Conservation (phyloP, 2,888 invertebrate species). For the Drosophila histrio region DNA sequence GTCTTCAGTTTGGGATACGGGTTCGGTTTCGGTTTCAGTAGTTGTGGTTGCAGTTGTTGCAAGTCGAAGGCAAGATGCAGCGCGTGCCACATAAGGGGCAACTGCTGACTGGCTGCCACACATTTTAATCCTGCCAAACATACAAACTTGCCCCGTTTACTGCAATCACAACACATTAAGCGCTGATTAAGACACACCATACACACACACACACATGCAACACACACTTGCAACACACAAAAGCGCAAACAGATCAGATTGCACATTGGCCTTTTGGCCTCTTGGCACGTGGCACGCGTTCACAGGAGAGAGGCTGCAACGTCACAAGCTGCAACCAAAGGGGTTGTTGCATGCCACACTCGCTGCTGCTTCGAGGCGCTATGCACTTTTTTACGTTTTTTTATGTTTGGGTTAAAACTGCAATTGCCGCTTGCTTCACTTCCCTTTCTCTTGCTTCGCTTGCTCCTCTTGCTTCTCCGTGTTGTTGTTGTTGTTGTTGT, state of each 20-base stretch:
- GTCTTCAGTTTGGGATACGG: neutral
- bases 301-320: slow-evolving; percentile 25
- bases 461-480: neutral
- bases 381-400: slow-evolving; percentile 45
- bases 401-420: slow-evolving; percentile 27
- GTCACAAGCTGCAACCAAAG: slow-evolving; percentile 17
- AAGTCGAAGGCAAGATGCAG: slow-evolving; percentile 11
- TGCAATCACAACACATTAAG: slow-evolving; percentile 71
- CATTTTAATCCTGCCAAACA: neutral
- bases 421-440: slow-evolving; percentile 18
- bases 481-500: neutral
- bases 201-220: slow-evolving; percentile 26
- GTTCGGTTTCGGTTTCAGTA: neutral
- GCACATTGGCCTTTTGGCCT: slow-evolving; percentile 44
- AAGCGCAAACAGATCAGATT: slow-evolving; percentile 59
- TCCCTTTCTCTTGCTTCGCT: neutral
- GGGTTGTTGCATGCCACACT: slow-evolving; percentile 26
- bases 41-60: slow-evolving; percentile 1
- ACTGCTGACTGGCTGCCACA: neutral
- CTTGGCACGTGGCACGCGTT: slow-evolving; percentile 29
- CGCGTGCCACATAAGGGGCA: slow-evolving; percentile 17
- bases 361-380: slow-evolving; percentile 9
- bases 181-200: slow-evolving; percentile 62
- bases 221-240: slow-evolving; percentile 1
- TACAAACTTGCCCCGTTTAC: neutral